A percentile compares a stretch with the other conserved stretches of the same genome.
phyloP scores from a whole-genome alignment of 2,113 vertebrate species.

The Notiomystis cincta region DNA sequence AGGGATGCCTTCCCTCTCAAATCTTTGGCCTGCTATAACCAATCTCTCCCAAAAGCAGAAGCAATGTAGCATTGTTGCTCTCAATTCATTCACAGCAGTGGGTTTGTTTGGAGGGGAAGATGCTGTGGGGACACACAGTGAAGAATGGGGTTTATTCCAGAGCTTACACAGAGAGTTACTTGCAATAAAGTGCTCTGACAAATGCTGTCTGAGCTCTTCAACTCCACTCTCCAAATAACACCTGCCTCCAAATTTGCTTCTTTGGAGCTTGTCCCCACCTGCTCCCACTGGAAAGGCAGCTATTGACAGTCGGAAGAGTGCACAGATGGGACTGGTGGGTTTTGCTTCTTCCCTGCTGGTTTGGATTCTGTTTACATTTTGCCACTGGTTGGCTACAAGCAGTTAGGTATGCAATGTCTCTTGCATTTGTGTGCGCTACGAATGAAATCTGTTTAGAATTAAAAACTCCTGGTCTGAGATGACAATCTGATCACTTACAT shows the following conservation, averaged over 20 bases:
- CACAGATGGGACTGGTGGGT: not conserved
- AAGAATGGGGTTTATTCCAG: not conserved
- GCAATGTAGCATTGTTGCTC: not conserved
- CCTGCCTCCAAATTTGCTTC: not conserved
- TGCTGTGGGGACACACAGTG: not conserved
- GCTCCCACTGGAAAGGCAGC: not conserved
- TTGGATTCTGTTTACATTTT: not conserved
- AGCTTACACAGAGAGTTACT: not conserved
- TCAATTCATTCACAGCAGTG: slow-evolving; percentile 33
- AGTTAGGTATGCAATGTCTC: not conserved
- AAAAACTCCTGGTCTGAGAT: not conserved
- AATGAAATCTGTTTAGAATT: not conserved
- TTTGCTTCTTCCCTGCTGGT: not conserved
- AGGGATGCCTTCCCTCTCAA: slow-evolving; percentile 59
- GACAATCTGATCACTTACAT: not conserved
- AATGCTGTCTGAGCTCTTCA: not conserved
- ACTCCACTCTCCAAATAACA: not conserved
- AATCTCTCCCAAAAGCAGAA: slow-evolving; percentile 46
- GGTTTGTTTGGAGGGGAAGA: not conserved
- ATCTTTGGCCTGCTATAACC: slow-evolving; percentile 77
- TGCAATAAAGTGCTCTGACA: not conserved
- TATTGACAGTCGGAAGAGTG: not conserved
- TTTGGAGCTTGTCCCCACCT: not conserved
- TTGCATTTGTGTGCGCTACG: not conserved
- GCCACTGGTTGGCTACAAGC: not conserved